Conservation (phyloP, 1,140 invertebrate genomes). For the Neodiprion pinetum region DNA sequence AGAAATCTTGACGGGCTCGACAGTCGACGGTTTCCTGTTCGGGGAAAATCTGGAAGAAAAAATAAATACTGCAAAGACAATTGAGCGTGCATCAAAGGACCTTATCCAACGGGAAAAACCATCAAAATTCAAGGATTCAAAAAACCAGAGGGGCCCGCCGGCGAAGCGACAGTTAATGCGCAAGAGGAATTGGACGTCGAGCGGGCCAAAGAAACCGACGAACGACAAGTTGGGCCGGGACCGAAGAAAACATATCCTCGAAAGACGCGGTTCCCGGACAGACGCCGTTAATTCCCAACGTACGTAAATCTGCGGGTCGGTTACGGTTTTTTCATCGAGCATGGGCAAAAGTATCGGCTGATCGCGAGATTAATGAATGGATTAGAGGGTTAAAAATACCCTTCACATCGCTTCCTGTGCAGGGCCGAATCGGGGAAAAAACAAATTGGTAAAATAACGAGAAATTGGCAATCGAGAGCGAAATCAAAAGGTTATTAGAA, state of each 20-base stretch:
- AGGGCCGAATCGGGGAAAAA: neutral
- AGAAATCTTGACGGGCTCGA: neutral
- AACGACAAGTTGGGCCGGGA: neutral
- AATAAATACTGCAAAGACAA: conserved; percentile 13
- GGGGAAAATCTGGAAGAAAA: conserved; percentile 13
- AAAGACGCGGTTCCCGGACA: neutral
- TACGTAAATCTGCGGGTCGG: conserved; percentile 12
- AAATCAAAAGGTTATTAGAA: neutral
- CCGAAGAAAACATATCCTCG: neutral
- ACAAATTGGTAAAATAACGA: conserved; percentile 11
- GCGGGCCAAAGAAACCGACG: conserved; percentile 8
- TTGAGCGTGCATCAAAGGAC: conserved; percentile 11
- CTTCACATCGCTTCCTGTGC: neutral
- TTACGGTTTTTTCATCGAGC: conserved; percentile 5
- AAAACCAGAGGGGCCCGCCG: conserved; percentile 18
- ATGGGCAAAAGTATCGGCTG: conserved; percentile 9
- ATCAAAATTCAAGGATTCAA: conserved; percentile 7
- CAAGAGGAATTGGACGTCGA: neutral
- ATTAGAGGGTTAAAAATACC: conserved; percentile 14
- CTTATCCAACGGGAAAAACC: neutral
- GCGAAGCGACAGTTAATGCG: neutral
- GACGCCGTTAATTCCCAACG: neutral
- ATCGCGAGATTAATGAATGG: neutral
- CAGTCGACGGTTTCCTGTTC: conserved; percentile 15
- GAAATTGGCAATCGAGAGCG: neutral